Percentiles rank a stretch among this genome's conserved stretches.
Conservation (phyloP, 2,113 vertebrate genomes). For the Myotis yumanensis region DNA sequence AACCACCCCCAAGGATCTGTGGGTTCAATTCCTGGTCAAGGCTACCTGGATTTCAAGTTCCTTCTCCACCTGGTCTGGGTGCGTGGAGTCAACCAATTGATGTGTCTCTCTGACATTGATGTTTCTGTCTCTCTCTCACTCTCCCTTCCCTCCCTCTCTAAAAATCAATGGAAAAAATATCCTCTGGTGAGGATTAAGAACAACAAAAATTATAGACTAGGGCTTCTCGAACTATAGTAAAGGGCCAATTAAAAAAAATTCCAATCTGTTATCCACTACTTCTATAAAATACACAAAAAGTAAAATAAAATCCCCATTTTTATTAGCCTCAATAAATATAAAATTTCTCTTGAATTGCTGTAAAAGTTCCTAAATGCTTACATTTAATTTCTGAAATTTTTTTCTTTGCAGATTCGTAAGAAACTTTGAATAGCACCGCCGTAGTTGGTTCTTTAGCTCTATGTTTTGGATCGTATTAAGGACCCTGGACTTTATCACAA, state of each 20-base stretch:
- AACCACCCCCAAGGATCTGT: too few species aligned
- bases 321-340: constrained; percentile 2
- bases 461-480: not conserved
- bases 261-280: not conserved
- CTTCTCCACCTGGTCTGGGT: too few species aligned
- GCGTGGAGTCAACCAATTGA: not conserved
- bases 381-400: constrained; percentile 40
- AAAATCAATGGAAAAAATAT: not conserved
- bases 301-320: not conserved
- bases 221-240: constrained; percentile 16
- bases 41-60: not conserved
- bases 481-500: not conserved
- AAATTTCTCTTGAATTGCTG: not conserved
- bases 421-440: not conserved
- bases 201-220: not conserved
- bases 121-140: too few species aligned
- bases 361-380: constrained; percentile 32
- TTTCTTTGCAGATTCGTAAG: not conserved
- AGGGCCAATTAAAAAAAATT: not conserved
- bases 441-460: not conserved
- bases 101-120: not conserved
- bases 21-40: not conserved
- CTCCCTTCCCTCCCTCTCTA: not conserved
- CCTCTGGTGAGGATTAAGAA: too few species aligned
- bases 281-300: not conserved